Evolutionary conservation across 2,888 invertebrate species (phyloP).

Genomic region (Pasiphila rectangulata): DNA sequence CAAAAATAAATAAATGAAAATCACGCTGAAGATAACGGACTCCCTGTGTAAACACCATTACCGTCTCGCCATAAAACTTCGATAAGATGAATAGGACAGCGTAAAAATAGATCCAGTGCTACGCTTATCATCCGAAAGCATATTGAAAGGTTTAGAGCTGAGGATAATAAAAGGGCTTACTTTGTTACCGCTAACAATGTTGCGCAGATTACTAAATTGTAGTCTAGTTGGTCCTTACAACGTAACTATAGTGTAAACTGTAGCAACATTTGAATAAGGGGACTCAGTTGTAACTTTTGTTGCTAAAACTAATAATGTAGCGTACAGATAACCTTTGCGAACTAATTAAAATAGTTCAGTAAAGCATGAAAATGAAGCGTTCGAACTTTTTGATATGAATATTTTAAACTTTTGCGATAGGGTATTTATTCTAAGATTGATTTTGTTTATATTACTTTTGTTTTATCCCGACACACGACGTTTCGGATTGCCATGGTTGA

Average conservation of each 20-base stretch:
- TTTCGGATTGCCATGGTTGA: too few relatives aligned
- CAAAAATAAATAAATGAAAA: constrained; percentile 55
- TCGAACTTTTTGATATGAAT: too few relatives aligned
- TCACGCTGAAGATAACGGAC: constrained; percentile 36
- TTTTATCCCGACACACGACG: too few relatives aligned
- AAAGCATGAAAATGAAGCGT: too few relatives aligned
- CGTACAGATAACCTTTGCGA: too few relatives aligned
- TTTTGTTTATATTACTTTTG: too few relatives aligned
- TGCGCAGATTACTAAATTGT: background rate
- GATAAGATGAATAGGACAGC: constrained; percentile 63
- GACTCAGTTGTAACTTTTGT: too few relatives aligned
- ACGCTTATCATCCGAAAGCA: constrained; percentile 43
- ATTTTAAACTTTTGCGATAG: too few relatives aligned
- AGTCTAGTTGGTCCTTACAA: background rate
- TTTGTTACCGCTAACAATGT: constrained; percentile 1
- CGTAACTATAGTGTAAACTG: background rate
- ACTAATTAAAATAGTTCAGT: too few relatives aligned
- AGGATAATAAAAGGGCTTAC: constrained; percentile 2
- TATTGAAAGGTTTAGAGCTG: constrained; percentile 28
- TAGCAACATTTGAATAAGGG: too few relatives aligned
- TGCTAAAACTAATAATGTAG: too few relatives aligned
- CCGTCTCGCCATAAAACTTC: constrained; percentile 55
- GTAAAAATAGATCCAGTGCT: constrained; percentile 56
- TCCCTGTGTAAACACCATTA: constrained; percentile 64
- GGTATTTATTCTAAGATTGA: too few relatives aligned